Conservation (phyloP, 2,113 vertebrate genomes). For the Ochotona curzoniae region DNA sequence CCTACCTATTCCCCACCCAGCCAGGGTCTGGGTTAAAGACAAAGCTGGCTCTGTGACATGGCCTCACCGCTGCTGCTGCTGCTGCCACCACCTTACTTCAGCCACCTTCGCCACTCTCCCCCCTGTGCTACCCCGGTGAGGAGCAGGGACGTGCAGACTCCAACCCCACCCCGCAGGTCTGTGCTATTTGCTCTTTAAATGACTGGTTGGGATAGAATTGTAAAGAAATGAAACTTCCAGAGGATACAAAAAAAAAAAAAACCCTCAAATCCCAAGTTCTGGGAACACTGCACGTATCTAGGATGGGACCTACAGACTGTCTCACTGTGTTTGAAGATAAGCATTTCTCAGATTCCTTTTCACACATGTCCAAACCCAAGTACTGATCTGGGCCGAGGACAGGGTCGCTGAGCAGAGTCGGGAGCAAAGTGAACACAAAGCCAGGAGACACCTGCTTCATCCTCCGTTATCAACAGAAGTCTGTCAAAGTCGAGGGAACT, state of each 20-base stretch:
- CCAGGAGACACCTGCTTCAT: neutral
- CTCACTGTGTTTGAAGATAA: neutral
- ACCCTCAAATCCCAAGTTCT: neutral
- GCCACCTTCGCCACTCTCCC: constrained; percentile 7
- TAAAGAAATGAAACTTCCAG: constrained; percentile 76
- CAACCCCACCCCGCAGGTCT: constrained; percentile 52
- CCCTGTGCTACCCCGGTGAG: neutral
- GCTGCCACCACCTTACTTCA: constrained; percentile 42
- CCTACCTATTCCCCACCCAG: neutral
- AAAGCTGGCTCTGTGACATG: constrained; percentile 42
- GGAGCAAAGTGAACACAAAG: neutral
- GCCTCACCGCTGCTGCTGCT: constrained; percentile 65
- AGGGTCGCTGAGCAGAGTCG: neutral
- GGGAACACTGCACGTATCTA: neutral
- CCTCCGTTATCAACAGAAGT: neutral
- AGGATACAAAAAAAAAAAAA: constrained; percentile 35
- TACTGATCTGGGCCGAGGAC: neutral
- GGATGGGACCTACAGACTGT: too few relatives aligned
- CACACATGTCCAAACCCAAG: neutral
- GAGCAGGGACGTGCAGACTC: constrained; percentile 35
- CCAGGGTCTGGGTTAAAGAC: constrained; percentile 51
- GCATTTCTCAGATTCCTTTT: neutral
- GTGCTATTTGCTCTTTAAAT: constrained; percentile 75
- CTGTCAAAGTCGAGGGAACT: neutral
- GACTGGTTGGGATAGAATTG: constrained; percentile 72